Evolutionary conservation across 2,888 invertebrate genomes (phyloP), one percentile per base, ranked within the genome.

Genomic region (Melieria omissa): DNA sequence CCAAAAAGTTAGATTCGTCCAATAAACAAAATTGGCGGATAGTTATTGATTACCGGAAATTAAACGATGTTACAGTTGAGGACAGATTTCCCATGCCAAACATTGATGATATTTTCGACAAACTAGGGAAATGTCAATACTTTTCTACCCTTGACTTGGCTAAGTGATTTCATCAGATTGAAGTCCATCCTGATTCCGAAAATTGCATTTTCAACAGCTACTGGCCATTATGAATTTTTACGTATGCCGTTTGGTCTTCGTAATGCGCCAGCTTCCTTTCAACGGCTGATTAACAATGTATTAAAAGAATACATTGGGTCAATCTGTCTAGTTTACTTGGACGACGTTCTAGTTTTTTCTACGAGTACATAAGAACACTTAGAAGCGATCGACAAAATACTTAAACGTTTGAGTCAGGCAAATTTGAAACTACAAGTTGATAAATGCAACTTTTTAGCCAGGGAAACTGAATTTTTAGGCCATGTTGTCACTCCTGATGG

Each of bases 151-250:
- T n/a, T n/a, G 55, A 44, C 14, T 10, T 65, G 8, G 42, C 65
- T 5, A 65, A 54, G 45, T 42, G 65, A 14, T 65, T 65, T n/a
- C 65, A 65, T 14, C 54, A 65, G 45, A 29, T 65, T 4, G 54
- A 65, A 55, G 9, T 65, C 8, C 45, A 65, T 54, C 47, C 62
- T 12, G 47, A 62, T 46, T 62, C 44, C n/a, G 45, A 62, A 62
- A 45, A 62, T 45, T 44, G 60, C 60, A 12, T 60, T 60, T 60
- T 60, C 60, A 4, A 60, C 60, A 16, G 9, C 60, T 16, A 2
- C 29, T 60, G 60, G 60, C 42, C 16, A 60, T 60, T 60, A 60
- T 14, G 60, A 60, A 29, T 60, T 16, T 60, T 60, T n/a, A 41
- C n/a, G 29, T 2, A 64, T 64, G 64, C 52, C 64, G 29, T 64